These are phyloP conservation scores for Blennius ocellaris DNA, from an alignment of 2,113 vertebrate genomes.

Conservation along the genomic window DNA sequence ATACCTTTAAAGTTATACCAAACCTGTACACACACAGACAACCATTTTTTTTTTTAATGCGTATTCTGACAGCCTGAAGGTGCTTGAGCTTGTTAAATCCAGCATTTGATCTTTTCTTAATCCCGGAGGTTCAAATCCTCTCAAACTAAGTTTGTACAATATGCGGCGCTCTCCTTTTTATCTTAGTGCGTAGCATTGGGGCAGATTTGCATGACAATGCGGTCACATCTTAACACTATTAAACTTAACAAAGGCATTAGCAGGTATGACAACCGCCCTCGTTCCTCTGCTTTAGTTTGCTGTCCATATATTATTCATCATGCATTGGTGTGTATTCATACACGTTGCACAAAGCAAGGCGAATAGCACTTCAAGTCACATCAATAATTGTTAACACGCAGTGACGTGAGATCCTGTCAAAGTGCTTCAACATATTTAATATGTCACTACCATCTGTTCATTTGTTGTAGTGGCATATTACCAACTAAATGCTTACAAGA, in stretches of 20 bases:
- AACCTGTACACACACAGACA: neutral
- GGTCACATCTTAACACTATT: slow-evolving; percentile 47
- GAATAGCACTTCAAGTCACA: slow-evolving; percentile 48
- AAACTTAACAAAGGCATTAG: slow-evolving; percentile 54
- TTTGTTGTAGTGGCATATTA: neutral
- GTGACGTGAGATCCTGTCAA: slow-evolving; percentile 27
- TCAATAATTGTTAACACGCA: slow-evolving; percentile 39
- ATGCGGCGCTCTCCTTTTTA: slow-evolving; percentile 42
- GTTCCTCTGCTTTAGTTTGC: slow-evolving; percentile 21
- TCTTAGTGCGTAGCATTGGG: slow-evolving; percentile 26
- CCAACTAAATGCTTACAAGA: neutral
- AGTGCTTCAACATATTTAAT: slow-evolving; percentile 8
- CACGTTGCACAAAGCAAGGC: slow-evolving; percentile 41
- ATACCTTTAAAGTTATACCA: slow-evolving; percentile 5
- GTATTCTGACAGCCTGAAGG: slow-evolving; percentile 1
- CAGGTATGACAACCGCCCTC: slow-evolving; percentile 26
- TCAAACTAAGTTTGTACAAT: slow-evolving; percentile 35
- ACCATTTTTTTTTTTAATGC: neutral
- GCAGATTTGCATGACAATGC: slow-evolving; percentile 70
- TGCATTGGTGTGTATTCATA: slow-evolving; percentile 36
- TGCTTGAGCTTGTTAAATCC: slow-evolving; percentile 19
- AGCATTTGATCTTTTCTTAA: slow-evolving; percentile 34
- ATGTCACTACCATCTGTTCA: slow-evolving; percentile 1
- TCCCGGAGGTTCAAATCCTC: slow-evolving; percentile 53
- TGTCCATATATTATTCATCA: slow-evolving; percentile 53